These are phyloP conservation scores for Pammene aurita DNA, from an alignment of 2,888 invertebrate species.

Conservation along the genomic window DNA sequence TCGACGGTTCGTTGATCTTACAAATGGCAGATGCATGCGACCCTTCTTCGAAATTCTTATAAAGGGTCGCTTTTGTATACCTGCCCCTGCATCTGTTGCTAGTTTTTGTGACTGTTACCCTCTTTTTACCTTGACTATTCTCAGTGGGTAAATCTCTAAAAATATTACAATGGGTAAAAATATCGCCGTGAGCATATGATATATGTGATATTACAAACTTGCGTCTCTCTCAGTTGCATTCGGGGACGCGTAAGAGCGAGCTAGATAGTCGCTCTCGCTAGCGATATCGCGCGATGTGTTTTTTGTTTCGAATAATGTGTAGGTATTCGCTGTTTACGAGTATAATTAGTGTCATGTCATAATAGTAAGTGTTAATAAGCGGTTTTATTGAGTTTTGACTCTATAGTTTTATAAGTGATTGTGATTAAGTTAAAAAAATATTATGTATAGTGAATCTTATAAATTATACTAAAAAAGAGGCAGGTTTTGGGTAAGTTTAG, in stretches of 20 bases:
- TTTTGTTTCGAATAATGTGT: not conserved
- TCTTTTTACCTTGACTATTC: conserved; percentile 7
- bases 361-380: not conserved
- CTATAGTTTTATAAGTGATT: conserved; percentile 1
- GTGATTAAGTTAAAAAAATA: not conserved
- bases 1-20: not conserved
- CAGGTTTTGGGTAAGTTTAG: conserved; percentile 13
- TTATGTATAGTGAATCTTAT: not conserved
- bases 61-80: conserved; percentile 1
- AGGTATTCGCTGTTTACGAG: no score
- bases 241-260: conserved; percentile 11
- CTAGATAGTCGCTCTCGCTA: conserved; percentile 7
- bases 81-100: not conserved
- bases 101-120: not conserved
- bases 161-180: conserved; percentile 1
- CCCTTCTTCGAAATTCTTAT: not conserved
- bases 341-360: not conserved
- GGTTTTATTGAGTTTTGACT: not conserved
- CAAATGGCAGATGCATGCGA: conserved; percentile 10
- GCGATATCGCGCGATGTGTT: not conserved
- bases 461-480: not conserved
- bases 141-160: not conserved
- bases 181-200: not conserved
- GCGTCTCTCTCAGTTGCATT: conserved; percentile 6
- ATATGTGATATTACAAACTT: not conserved